Conservation (phyloP, 2,797 vertebrate genomes). For the Notoglanidium macrostoma region DNA sequence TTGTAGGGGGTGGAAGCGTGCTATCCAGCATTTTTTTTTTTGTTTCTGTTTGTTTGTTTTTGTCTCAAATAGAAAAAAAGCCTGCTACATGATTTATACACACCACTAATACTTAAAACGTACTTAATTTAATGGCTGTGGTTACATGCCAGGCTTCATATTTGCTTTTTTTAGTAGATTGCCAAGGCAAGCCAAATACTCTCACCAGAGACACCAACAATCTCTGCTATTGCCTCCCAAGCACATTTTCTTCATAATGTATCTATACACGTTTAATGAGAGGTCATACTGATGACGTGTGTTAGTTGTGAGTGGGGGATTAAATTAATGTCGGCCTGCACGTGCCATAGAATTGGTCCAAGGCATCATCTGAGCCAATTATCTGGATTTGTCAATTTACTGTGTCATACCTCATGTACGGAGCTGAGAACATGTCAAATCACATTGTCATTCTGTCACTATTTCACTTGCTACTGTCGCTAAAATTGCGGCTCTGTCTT, state of each 20-base stretch:
- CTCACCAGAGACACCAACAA: background rate
- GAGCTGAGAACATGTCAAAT: background rate
- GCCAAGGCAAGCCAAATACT: background rate
- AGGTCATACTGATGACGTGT: too few species aligned
- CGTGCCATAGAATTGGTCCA: background rate
- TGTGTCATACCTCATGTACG: background rate
- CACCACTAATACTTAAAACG: background rate
- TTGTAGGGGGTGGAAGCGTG: too few species aligned
- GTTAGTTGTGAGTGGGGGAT: background rate
- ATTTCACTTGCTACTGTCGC: background rate
- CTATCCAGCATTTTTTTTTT: background rate
- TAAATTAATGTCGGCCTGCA: background rate
- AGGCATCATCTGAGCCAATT: conserved; percentile 6
- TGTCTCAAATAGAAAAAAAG: too few species aligned
- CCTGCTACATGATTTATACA: background rate
- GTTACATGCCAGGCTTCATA: background rate
- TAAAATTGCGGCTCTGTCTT: background rate
- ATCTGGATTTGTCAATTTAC: background rate
- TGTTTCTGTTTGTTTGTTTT: background rate
- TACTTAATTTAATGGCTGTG: background rate
- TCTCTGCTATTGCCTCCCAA: background rate
- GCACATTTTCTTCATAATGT: background rate
- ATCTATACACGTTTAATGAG: background rate
- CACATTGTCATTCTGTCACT: background rate
- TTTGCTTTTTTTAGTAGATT: background rate